Evolutionary conservation across 2,888 invertebrate species (phyloP).

Genomic region (Euproctis similis): DNA sequence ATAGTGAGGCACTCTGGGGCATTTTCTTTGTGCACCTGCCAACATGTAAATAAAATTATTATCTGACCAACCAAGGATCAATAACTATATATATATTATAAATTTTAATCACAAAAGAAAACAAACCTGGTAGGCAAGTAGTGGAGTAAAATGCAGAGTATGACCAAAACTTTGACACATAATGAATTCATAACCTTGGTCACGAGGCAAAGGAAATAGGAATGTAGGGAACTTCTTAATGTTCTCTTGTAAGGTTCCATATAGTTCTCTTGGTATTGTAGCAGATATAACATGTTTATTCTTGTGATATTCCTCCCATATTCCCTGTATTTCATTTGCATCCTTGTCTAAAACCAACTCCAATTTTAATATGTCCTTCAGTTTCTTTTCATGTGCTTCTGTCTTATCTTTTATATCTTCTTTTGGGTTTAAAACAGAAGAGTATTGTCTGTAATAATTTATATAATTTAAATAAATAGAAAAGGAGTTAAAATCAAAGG

Average conservation of each 20-base stretch:
- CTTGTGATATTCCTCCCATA: constrained; percentile 89
- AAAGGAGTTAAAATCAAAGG: too few species aligned
- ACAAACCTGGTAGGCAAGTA: constrained; percentile 89
- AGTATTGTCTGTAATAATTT: constrained; percentile 78
- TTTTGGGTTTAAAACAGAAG: constrained; percentile 81
- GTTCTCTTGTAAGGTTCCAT: constrained; percentile 72
- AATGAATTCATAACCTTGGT: constrained; percentile 90
- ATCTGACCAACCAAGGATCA: too few species aligned
- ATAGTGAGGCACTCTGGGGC: constrained; percentile 90
- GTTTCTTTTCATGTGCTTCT: constrained; percentile 53
- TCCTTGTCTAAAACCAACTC: constrained; percentile 83
- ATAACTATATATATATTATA: neutral
- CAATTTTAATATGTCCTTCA: constrained; percentile 84
- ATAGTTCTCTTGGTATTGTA: constrained; percentile 78
- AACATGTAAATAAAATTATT: constrained; percentile 5
- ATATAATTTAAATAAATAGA: too few species aligned
- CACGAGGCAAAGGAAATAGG: constrained; percentile 86
- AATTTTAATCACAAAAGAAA: too few species aligned
- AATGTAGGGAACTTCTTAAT: constrained; percentile 81
- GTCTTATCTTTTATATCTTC: constrained; percentile 34
- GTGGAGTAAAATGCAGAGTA: constrained; percentile 87
- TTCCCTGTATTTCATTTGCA: constrained; percentile 81
- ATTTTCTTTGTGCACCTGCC: constrained; percentile 88
- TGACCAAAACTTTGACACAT: constrained; percentile 84
- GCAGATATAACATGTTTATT: constrained; percentile 86